Evolutionary conservation across 1,140 invertebrate species (phyloP).

Genomic region (Andrena cerasifolii): DNA sequence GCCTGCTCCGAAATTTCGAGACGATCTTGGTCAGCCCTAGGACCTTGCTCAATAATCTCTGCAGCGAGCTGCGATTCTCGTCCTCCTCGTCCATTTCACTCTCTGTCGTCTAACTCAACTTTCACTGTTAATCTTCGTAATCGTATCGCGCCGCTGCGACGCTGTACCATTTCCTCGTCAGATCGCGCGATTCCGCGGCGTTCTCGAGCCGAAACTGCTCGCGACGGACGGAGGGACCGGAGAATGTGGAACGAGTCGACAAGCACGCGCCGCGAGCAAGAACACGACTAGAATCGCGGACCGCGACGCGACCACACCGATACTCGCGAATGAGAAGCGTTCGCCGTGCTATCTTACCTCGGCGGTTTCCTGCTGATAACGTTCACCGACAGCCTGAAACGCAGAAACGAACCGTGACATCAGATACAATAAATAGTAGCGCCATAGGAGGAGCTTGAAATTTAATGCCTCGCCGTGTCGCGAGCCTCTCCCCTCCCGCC

Average conservation of each 20-base stretch:
- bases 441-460: background rate
- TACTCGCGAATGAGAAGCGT: slow-evolving; percentile 42
- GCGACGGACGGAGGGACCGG: background rate
- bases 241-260: background rate
- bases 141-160: no score
- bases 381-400: slow-evolving; percentile 67
- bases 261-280: slow-evolving; percentile 19
- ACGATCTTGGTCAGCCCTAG: background rate
- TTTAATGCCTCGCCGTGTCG: background rate
- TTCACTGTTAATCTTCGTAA: no score
- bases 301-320: slow-evolving; percentile 9
- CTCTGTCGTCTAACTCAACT: no score
- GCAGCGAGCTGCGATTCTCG: background rate
- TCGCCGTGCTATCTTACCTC: slow-evolving; percentile 75
- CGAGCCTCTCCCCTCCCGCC: background rate
- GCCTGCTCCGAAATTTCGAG: slow-evolving; percentile 14
- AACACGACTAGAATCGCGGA: slow-evolving; percentile 42
- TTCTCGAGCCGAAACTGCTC: background rate
- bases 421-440: slow-evolving; percentile 15
- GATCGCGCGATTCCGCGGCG: no score
- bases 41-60: background rate
- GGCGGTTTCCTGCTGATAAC: slow-evolving; percentile 77
- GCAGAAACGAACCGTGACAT: slow-evolving; percentile 64
- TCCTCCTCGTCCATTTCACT: slow-evolving; percentile 7
- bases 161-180: no score